phyloP scores from a whole-genome alignment of 1,140 invertebrate species.

The Chionoecetes opilio region DNA sequence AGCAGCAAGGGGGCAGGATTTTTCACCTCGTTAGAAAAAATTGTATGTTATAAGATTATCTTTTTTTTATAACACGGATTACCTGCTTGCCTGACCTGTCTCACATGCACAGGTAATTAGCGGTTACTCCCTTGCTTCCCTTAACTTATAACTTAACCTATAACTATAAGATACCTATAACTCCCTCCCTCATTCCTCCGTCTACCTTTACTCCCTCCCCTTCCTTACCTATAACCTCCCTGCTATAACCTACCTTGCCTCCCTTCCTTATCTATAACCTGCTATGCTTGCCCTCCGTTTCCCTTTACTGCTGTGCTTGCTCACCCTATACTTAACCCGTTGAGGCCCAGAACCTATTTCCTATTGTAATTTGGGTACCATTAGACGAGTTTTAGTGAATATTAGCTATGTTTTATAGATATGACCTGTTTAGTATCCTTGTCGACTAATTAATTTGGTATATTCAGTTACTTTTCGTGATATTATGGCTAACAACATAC shows the following conservation, averaged over 20 bases:
- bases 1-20: no score
- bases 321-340: background rate
- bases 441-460: no score
- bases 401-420: no score
- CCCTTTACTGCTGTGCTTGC: background rate
- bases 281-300: background rate
- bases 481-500: no score
- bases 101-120: constrained; percentile 14
- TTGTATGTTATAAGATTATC: constrained; percentile 31
- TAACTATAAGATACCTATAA: no score
- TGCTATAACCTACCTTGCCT: background rate
- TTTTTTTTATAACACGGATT: constrained; percentile 15
- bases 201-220: background rate
- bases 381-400: no score
- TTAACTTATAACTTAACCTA: no score
- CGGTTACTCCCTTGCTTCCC: background rate
- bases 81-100: background rate
- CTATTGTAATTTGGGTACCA: no score
- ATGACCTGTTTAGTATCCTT: no score
- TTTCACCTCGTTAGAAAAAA: no score
- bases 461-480: no score
- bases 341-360: no score
- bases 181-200: background rate
- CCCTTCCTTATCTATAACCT: background rate
- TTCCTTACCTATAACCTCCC: background rate